Base-by-base conservation (phyloP, 2,113 vertebrate genomes). In the cat (Felis catus) region DNA sequence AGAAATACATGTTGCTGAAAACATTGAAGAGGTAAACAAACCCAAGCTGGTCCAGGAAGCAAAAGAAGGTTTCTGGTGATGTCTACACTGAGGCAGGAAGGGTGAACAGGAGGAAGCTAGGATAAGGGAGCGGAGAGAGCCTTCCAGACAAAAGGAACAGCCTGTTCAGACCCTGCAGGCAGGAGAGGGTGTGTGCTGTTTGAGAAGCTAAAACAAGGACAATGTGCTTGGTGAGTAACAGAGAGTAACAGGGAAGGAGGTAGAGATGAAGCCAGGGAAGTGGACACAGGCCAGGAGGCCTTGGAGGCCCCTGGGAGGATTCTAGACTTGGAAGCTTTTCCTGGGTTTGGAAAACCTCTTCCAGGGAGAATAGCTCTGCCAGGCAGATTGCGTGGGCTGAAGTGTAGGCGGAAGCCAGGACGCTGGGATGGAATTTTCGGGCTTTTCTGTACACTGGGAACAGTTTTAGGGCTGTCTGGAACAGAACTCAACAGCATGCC, bases 301-400 rank as follows among this genome's bases (percentile, higher is more conserved):
- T 95, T 31, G 31, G 93, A 89, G 93, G 68, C 95, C 65, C 8
- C 0, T 1, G 16, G 76, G 79, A 89, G 94, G 89, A 53, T 41
- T 89, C 79, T 48, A 87, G 65, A 90, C 95, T 88, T 92, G 94
- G 96, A 98, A 78, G 70, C 27, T 94, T 65, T 80, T 78, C 19
- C 84, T 83, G 63, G 29, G 53, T 68, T 91, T 87, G 74, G 79
- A 76, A 86, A 93, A 79, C 80, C 63, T 92, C 80, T 97, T 97
- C 96, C 87, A 92, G 80, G 80, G 87, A 95, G 71, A 70, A 53
- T 25, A 74, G 58, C 48, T 88, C 61, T 55, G 91, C 91, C 0
- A 7, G 80, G 79, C 94, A 88, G 81, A 89, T 25, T 4, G 1
- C 31, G 86, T 93, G 61, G 61, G 55, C 81, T 31, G 27, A 58